Base-by-base conservation (phyloP, 2,797 vertebrate species). In the Phoebastria nigripes region DNA sequence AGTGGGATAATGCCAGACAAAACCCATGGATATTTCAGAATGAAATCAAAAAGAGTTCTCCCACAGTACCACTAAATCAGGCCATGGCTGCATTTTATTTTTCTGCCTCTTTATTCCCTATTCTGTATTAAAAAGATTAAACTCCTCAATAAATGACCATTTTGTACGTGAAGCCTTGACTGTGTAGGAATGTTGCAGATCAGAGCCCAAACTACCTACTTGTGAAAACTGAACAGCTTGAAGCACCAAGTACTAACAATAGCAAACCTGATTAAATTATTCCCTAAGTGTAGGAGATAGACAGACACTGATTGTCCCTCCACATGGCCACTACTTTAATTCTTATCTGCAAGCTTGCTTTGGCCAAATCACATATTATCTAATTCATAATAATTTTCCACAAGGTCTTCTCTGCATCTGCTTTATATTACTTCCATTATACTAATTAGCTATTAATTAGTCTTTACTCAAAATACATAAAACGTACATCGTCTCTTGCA, bases 371-470 rank as follows among this genome's bases (percentile, higher is more conserved):
- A 78, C 94, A 82, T 91, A 96, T 96, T 96, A 97, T 73, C 90
- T 96, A 97, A 98, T 97, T 97, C 94, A 91, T 93, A 96, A 93
- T 96, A 97, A 97, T 98, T 97, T 97, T 98, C 96, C 90, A 97
- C 93, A 97, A 98, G 97, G 96, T 98, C 97, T 97, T 97, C 88
- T 93, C 96, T 97, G 97, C 97, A 98, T 98, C 98, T 98, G 98
- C 94, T 97, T 90, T 94, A 89, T 88, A 97, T 97, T 98, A 97
- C 96, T 97, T 95, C 96, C 94, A 97, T 98, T 98, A 98, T 84
- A 97, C 92, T 97, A 98, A 98, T 98, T 98, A 97, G 96, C 97
- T 97, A 98, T 98, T 98, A 98, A 98, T 98, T 98, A 98, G 95
- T 96, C 92, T 96, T 96, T 97, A 96, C 95, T 97, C 83, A 93